Percentiles rank a stretch among this genome's conserved stretches.
These are phyloP conservation scores for Meles meles DNA, from an alignment of 2,113 vertebrate species.

Conservation along the genomic window DNA sequence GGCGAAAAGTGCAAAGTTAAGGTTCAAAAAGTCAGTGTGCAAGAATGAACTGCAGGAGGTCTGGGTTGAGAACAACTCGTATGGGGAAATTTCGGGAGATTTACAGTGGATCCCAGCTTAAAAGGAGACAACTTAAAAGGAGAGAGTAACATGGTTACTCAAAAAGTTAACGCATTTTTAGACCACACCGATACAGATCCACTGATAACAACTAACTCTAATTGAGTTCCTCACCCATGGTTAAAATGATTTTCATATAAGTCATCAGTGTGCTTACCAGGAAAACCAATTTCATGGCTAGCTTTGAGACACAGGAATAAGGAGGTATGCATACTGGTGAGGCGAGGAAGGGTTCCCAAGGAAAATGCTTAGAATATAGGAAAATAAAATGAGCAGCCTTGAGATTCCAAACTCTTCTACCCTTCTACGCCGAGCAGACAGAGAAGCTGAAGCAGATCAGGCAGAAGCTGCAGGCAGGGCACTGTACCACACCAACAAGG, in stretches of 20 bases:
- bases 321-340: not conserved
- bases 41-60: not conserved
- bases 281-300: not conserved
- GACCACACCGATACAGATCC: not conserved
- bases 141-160: not conserved
- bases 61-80: not conserved
- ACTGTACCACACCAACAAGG: not conserved
- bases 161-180: not conserved
- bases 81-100: not conserved
- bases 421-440: not conserved
- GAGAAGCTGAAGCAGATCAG: not conserved
- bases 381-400: not conserved
- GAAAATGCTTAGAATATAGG: not conserved
- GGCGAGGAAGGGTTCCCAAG: not conserved
- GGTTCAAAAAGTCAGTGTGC: not conserved
- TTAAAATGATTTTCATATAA: not conserved
- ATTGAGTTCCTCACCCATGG: not conserved
- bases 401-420: not conserved
- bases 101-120: not conserved
- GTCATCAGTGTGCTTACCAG: not conserved
- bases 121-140: not conserved
- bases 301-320: not conserved
- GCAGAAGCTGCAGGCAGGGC: not conserved
- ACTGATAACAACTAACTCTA: not conserved
- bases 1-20: not conserved